phyloP scores from a whole-genome alignment of 2,797 vertebrate species.

The Dipus sagitta region DNA sequence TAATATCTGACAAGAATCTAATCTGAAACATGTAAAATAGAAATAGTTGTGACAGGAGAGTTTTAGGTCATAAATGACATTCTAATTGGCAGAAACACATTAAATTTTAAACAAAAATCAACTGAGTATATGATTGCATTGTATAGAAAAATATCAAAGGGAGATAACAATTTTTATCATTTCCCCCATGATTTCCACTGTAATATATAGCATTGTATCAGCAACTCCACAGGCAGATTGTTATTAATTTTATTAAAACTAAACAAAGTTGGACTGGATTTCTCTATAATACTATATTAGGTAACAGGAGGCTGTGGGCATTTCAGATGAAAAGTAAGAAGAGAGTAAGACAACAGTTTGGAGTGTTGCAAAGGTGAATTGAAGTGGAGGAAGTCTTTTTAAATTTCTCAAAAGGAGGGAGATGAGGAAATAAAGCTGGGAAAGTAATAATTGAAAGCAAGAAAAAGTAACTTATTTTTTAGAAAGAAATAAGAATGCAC shows the following conservation, averaged over 20 bases:
- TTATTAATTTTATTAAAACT: neutral
- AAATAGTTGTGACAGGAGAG: neutral
- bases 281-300: neutral
- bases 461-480: neutral
- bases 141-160: neutral
- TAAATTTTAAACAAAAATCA: slow-evolving; percentile 10
- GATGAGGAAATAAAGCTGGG: neutral
- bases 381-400: neutral
- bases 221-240: neutral
- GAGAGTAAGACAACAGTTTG: neutral
- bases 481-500: neutral
- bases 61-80: neutral
- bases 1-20: neutral
- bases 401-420: slow-evolving; percentile 7
- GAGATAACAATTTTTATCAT: neutral
- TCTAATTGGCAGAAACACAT: neutral
- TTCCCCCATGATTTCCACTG: neutral
- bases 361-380: neutral
- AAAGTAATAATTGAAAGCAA: neutral
- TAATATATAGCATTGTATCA: neutral
- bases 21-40: neutral
- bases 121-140: neutral
- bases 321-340: neutral
- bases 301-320: neutral
- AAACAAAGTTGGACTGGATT: neutral